Base-by-base conservation (phyloP, 2,797 vertebrate species). In the Rhinophrynus dorsalis region DNA sequence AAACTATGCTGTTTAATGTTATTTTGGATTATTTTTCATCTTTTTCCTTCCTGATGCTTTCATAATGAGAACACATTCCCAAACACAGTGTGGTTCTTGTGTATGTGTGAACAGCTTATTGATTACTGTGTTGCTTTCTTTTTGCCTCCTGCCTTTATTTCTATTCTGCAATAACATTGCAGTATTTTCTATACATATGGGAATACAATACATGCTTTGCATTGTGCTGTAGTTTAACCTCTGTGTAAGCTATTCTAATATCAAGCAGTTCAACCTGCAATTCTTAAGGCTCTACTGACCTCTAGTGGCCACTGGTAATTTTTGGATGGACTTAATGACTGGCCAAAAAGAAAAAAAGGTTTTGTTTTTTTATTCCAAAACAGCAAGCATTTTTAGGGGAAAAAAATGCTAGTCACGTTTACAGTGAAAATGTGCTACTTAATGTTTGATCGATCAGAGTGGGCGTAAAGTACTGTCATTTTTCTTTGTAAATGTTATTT, bases 211-310 rank as follows among this genome's bases (percentile, higher is more conserved):
- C 68, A 78, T 67, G 74, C 59, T 77, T 80, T 73, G 67, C 63
- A 75, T 30, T 70, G 37, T 59, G 59, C 69, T 51, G 17, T 44
- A 74, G 67, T 78, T 61, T 76, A 75, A 67, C 58, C 51, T 68
- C 67, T 74, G 54, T 50, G 29, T 77, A 79, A 74, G 44, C 68
- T 60, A 47, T 13, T 74, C 45, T 52, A 17, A 38, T 50, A 76
- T 40, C 50, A 68, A 68, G 62, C 7, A 51, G n/a, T 10, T 66
- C 18, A 13, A 33, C 74, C 38, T 11, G 13, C 44, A 82, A 83
- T 85, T 80, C 72, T 81, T 90, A 85, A 77, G 78, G 74, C 71
- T 76, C 84, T 67, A 78, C 79, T 86, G 84, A 76, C 63, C 83
- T 84, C 84, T 90, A 84, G 83, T 83, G 82, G 84, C 68, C 58